Base-by-base conservation (phyloP, 1,140 invertebrate species). In the Oncopodura yosiiana region DNA sequence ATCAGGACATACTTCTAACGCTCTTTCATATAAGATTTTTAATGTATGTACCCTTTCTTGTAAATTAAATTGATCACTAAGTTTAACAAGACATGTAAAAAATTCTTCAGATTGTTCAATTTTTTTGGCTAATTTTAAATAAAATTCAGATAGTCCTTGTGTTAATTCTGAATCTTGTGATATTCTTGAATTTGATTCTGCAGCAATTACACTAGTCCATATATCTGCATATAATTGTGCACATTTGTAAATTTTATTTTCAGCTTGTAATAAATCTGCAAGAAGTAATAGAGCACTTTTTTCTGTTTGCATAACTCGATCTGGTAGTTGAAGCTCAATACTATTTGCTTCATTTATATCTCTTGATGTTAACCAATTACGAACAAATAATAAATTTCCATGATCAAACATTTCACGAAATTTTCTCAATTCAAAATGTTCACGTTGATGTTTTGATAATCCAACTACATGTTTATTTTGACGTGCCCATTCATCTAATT, bases 241-340 rank as follows among this genome's bases (percentile, higher is more conserved):
- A 18, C 43, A 37, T 27, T 48, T 38, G 26, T 29, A 46, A 8
- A 48, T 48, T 16, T 29, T 42, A n/a, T 19, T 36, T 21, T 55
- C 53, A n/a, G 27, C 30, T 24, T 55, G 48, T 21, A 55, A 43
- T 14, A 55, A 36, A 43, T 55, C 53, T 1, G 41, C 53, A 18
- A 55, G 24, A 45, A 45, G 16, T 8, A 27, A 14, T 45, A 21
- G 43, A 45, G 24, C 4, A 14, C 16, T 3, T 19, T 21, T 6
- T 14, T 11, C 8, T 16, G 9, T 11, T 14, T 27, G 16, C 1
- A 53, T 36, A 11, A 44, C 36, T 18, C 38, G 16, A 44, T 24
- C 16, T 44, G 21, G 19, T 24, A 8, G 8, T 44, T 24, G 3
- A 44, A 9, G 23, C 18, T 44, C 19, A 24, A 5, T 3, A 23